A percentile compares a stretch with the other conserved stretches of the same genome.
Conservation (phyloP, 2,888 invertebrate species). For the Tetropium fuscum region DNA sequence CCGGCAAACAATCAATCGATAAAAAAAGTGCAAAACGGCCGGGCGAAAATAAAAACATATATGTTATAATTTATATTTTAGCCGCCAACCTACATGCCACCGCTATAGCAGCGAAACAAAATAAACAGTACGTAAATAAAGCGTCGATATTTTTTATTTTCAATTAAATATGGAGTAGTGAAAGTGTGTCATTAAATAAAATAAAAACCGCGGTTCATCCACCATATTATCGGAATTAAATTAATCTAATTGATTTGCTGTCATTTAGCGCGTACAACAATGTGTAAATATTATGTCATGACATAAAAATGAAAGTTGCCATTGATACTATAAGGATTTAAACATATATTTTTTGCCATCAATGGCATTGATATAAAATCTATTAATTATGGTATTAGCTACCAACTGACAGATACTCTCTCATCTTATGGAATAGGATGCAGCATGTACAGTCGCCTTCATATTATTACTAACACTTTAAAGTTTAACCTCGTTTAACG, state of each 20-base stretch:
- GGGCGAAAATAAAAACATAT: constrained; percentile 39
- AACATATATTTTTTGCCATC: too few relatives aligned
- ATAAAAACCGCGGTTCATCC: constrained; percentile 38
- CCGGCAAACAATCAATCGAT: constrained; percentile 38
- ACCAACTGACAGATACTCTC: too few relatives aligned
- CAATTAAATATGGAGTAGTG: constrained; percentile 37
- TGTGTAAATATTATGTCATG: constrained; percentile 21
- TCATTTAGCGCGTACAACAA: constrained; percentile 14
- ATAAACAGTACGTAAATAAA: constrained; percentile 35
- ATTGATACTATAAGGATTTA: constrained; percentile 32
- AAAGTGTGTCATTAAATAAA: constrained; percentile 43
- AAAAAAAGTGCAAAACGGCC: constrained; percentile 30
- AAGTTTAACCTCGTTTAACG: too few relatives aligned
- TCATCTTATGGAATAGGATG: too few relatives aligned
- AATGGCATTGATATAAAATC: too few relatives aligned
- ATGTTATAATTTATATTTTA: constrained; percentile 36
- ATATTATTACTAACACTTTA: too few relatives aligned
- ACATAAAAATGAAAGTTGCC: constrained; percentile 37
- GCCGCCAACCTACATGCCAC: constrained; percentile 39
- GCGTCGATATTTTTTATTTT: constrained; percentile 32
- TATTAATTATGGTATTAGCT: too few relatives aligned
- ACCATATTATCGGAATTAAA: constrained; percentile 35
- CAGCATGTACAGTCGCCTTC: too few relatives aligned
- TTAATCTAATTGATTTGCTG: constrained; percentile 29
- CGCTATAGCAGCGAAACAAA: constrained; percentile 31